These are phyloP conservation scores for Netelia virgata DNA, from an alignment of 2,888 invertebrate species.

Conservation along the genomic window DNA sequence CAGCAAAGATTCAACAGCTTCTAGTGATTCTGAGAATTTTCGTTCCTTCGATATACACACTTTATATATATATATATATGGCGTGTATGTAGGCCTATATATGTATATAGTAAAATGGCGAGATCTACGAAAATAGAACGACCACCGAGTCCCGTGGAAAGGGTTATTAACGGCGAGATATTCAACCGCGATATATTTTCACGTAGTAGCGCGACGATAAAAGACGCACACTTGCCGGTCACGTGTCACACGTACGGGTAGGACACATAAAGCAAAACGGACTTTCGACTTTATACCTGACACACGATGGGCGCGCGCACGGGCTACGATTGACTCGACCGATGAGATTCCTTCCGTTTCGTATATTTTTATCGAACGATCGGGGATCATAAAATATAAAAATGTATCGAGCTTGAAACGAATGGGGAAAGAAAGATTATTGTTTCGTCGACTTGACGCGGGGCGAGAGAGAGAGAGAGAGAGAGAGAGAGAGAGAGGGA, in stretches of 20 bases:
- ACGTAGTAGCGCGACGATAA: slow-evolving; percentile 25
- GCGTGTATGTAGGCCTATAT: background rate
- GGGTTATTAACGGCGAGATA: slow-evolving; percentile 30
- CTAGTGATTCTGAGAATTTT: background rate
- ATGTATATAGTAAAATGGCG: background rate
- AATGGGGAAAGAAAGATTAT: background rate
- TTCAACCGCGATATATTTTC: slow-evolving; percentile 10
- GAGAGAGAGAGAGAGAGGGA: background rate
- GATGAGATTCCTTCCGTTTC: background rate
- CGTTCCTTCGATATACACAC: background rate
- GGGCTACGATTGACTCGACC: background rate
- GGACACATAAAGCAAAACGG: slow-evolving; percentile 36
- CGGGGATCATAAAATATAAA: background rate
- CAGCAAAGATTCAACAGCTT: background rate
- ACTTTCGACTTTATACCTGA: slow-evolving; percentile 64
- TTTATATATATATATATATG: background rate
- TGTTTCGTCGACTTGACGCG: slow-evolving; percentile 6
- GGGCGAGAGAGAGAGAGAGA: background rate
- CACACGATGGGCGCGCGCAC: background rate
- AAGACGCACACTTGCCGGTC: slow-evolving; percentile 32
- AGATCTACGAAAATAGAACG: slow-evolving; percentile 49
- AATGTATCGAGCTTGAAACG: too few relatives aligned
- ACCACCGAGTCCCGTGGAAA: slow-evolving; percentile 37
- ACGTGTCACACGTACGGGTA: slow-evolving; percentile 44
- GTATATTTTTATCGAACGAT: background rate